These are phyloP conservation scores for Catalaphyllia jardinei DNA, from an alignment of 64 coral and sea anemone species.

Conservation along the genomic window DNA sequence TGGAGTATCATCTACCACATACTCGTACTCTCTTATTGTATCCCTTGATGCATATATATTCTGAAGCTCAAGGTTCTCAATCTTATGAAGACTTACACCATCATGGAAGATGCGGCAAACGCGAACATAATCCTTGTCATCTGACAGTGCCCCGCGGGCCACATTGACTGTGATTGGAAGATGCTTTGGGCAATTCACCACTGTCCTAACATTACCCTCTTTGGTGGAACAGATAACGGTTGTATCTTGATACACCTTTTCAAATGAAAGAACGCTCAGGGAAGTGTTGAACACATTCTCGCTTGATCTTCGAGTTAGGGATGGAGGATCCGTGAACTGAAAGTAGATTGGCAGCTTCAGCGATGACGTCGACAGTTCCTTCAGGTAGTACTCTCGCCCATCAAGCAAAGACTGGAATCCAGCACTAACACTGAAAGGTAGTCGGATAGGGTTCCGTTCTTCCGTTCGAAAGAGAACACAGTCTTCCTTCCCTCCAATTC, in stretches of 20 bases:
- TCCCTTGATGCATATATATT: slow-evolving; percentile 87
- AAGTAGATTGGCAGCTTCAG: slow-evolving; percentile 67
- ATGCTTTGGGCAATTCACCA: slow-evolving; percentile 73
- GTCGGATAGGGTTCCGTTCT: slow-evolving; percentile 54
- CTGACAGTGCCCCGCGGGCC: slow-evolving; percentile 69
- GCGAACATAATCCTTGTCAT: slow-evolving; percentile 83
- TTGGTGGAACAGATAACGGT: slow-evolving; percentile 82
- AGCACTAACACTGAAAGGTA: slow-evolving; percentile 71
- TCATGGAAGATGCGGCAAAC: slow-evolving; percentile 85
- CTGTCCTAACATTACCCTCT: slow-evolving; percentile 59
- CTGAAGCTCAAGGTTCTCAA: slow-evolving; percentile 83
- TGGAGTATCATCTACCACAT: slow-evolving; percentile 39
- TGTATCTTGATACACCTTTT: slow-evolving; percentile 71
- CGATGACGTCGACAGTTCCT: slow-evolving; percentile 53
- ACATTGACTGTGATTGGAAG: slow-evolving; percentile 75
- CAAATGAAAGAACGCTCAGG: slow-evolving; percentile 65
- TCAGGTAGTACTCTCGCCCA: slow-evolving; percentile 89
- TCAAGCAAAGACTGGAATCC: slow-evolving; percentile 82
- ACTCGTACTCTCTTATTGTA: slow-evolving; percentile 82
- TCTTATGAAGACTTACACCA: slow-evolving; percentile 75
- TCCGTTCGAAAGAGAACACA: slow-evolving; percentile 72
- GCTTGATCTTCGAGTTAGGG: slow-evolving; percentile 51
- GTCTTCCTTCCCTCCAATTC: slow-evolving; percentile 53
- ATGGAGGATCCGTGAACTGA: slow-evolving; percentile 70
- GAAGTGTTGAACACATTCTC: slow-evolving; percentile 71